Evolutionary conservation across 2,888 invertebrate genomes (phyloP), one percentile per base, ranked within the genome.

Genomic region (Trachelus tabidus): DNA sequence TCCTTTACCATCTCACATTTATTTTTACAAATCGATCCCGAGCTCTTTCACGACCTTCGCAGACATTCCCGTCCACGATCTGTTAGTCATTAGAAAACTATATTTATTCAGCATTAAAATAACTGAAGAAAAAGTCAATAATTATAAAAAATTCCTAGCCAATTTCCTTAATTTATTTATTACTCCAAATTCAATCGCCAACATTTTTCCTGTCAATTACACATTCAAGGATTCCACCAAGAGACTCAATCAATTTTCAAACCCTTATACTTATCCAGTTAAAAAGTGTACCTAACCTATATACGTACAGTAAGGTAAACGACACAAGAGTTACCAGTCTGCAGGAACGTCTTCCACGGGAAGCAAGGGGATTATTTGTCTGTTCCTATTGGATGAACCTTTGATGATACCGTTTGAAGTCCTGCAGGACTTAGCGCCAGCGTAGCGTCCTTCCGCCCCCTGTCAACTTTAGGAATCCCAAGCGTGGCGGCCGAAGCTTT

Each of bases 381-480:
- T 87, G 84, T 85, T 80, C 30, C 85, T 86, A 85, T 85, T 86
- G 87, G 87, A 89, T 88, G 88, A 87, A 87, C 84, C 90, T 90
- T 90, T 90, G 89, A 90, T 86, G 89, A 90, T 90, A 90, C 89
- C 81, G 90, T 90, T 90, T 89, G 90, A 89, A 88, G 87, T 86
- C 84, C 81, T 84, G 80, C 81, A 56, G 56, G 56, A 56, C 56
- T 56, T 56, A 56, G 15, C 56, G 56, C 23, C 77, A 78, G 82
- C 82, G 83, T 81, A 81, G 83, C 82, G 75, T 77, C 82, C 87
- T 87, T 89, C 88, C 89, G 86, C 84, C 87, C 88, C 86, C 86
- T 71, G 33, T 71, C 71, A 71, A 31, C 71, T 15, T 56, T 56
- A 56, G 31, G 33, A 34, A 34, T 71, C 71, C 33, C 15, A 31